A percentile compares a stretch with the other conserved stretches of the same genome.
Conservation (phyloP, 1,140 invertebrate genomes). For the Piezodorus guildinii region DNA sequence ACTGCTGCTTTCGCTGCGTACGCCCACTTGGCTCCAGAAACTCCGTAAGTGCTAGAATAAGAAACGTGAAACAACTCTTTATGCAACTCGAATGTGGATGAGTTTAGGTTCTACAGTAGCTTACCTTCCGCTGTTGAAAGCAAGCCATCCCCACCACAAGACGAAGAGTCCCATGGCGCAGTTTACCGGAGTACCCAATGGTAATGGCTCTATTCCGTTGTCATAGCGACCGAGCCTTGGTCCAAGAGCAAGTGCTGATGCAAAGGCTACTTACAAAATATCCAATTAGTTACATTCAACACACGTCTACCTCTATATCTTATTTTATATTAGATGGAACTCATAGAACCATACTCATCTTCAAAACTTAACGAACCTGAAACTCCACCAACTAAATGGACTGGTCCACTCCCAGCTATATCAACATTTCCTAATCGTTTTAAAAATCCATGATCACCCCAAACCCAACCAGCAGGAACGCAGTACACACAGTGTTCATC, state of each 20-base stretch:
- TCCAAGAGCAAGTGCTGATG: constrained; percentile 79
- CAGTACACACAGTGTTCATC: constrained; percentile 85
- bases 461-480: constrained; percentile 86
- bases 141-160: constrained; percentile 90
- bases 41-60: constrained; percentile 55
- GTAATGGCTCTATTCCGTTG: constrained; percentile 52
- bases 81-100: too few species aligned
- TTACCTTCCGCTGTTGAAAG: constrained; percentile 73
- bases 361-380: constrained; percentile 37
- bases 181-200: constrained; percentile 79
- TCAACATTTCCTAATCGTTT: constrained; percentile 71
- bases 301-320: too few species aligned
- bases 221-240: constrained; percentile 79
- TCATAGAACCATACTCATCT: too few species aligned
- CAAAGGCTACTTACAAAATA: constrained; percentile 47
- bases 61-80: neutral
- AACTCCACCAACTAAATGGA: constrained; percentile 73
- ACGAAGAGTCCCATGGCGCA: constrained; percentile 86
- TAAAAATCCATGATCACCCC: constrained; percentile 77
- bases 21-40: constrained; percentile 64
- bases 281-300: neutral
- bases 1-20: constrained; percentile 80
- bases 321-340: too few species aligned
- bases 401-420: constrained; percentile 82
- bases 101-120: neutral